phyloP scores from a whole-genome alignment of 2,888 invertebrate genomes.

The Eupeodes luniger region DNA sequence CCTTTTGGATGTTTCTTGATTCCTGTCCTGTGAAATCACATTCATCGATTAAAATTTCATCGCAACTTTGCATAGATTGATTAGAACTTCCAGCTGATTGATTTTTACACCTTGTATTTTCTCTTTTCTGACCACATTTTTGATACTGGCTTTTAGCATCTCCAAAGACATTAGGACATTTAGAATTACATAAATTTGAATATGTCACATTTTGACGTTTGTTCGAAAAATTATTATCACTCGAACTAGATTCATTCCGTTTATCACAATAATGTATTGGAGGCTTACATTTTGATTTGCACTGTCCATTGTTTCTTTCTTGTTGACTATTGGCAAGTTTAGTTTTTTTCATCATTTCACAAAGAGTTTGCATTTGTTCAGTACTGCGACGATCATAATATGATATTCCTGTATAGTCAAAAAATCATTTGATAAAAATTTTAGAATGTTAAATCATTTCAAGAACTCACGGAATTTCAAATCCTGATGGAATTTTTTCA shows the following conservation, averaged over 20 bases:
- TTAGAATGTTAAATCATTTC: too few species aligned
- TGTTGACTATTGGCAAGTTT: conserved; percentile 68
- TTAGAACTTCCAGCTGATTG: background rate
- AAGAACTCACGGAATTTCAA: conserved; percentile 77
- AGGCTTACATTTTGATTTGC: background rate
- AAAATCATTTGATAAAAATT: too few species aligned
- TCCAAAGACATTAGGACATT: background rate
- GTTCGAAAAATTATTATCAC: background rate
- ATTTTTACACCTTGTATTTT: background rate
- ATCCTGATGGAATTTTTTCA: conserved; percentile 70
- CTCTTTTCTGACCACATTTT: background rate
- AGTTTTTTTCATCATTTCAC: conserved; percentile 72
- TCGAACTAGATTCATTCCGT: background rate
- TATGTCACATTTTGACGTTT: background rate
- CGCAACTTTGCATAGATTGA: background rate
- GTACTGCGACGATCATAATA: conserved; percentile 77
- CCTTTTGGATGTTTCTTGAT: background rate
- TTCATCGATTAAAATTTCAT: background rate
- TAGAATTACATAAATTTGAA: background rate
- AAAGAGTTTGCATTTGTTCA: conserved; percentile 77
- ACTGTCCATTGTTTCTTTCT: conserved; percentile 26
- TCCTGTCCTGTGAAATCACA: background rate
- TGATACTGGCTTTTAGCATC: background rate
- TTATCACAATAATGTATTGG: background rate
- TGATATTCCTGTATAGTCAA: conserved; percentile 73